Evolutionary conservation across 2,113 vertebrate genomes (phyloP), one percentile per base, ranked within the genome.

Genomic region (Urocynchramus pylzowi): DNA sequence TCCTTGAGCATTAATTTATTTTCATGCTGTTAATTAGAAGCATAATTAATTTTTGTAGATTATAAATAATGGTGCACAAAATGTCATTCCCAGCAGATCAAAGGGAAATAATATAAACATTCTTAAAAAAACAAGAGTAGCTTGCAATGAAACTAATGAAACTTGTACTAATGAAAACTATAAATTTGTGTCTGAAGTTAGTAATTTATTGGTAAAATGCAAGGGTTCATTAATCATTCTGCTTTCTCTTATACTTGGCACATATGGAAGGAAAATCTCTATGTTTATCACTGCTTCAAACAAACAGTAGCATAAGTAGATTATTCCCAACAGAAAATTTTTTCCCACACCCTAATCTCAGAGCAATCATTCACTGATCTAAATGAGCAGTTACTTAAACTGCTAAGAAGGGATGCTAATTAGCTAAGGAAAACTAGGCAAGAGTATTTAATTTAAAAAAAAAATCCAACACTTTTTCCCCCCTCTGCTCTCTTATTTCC

Each of bases 371-470:
- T 99, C 98, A 99, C 97, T 97, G 95, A 97, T 98, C 98, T 99
- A 98, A 99, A 99, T 98, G 98, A 99, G 98, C 98, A 99, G 98
- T 99, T 99, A 99, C 98, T 99, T 98, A 98, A 98, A 98, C 97
- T 95, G 71, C 98, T 98, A 97, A 97, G 97, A 98, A 98, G 95
- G 96, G 98, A 98, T 98, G 98, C 95, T 99, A 99, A 99, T 99
- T 99, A 99, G 97, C 97, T 86, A 95, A 97, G 95, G 95, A 98
- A 98, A 98, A 97, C 97, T 95, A 90, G 93, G 97, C 96, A 95
- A 97, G 90, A 97, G 90, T 97, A 83, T 97, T 98, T 97, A 96
- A 97, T 97, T 96, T 10, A 1, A 52, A 91, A 69, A 70, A 74
- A 53, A 35, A 71, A 13, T 7, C 9, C 37, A 44, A 6, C 6